These are phyloP conservation scores for Trisateles emortualis DNA, from an alignment of 2,888 invertebrate genomes.

Conservation along the genomic window DNA sequence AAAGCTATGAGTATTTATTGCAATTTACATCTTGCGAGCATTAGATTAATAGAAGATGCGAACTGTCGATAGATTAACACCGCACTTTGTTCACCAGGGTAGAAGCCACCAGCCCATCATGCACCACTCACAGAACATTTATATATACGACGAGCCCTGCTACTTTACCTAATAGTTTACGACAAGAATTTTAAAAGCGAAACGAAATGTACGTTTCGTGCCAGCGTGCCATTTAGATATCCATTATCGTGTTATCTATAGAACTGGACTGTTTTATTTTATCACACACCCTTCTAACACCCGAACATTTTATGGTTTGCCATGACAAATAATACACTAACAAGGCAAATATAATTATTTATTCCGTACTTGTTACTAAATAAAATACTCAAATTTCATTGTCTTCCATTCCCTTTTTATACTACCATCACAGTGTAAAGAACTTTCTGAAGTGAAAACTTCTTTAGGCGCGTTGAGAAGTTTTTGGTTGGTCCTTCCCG, in stretches of 20 bases:
- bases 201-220: conserved; percentile 48
- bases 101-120: too few species aligned
- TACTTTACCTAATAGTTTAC: conserved; percentile 26
- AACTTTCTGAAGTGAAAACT: too few species aligned
- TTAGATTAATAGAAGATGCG: conserved; percentile 47
- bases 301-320: conserved; percentile 24
- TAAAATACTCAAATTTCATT: conserved; percentile 11
- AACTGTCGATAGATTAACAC: conserved; percentile 31
- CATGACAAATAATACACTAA: conserved; percentile 23
- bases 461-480: too few species aligned
- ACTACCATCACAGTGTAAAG: too few species aligned
- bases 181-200: conserved; percentile 36
- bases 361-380: conserved; percentile 10
- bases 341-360: conserved; percentile 14
- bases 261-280: conserved; percentile 45
- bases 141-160: conserved; percentile 19
- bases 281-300: conserved; percentile 40
- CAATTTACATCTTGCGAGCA: conserved; percentile 51
- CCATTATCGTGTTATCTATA: conserved; percentile 54
- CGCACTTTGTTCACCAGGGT: too few species aligned
- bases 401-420: conserved; percentile 7
- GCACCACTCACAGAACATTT: neutral
- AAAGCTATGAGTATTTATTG: conserved; percentile 59
- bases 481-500: too few species aligned
- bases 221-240: conserved; percentile 50